These are phyloP conservation scores for Pachypeltis micranthus DNA, from an alignment of 1,140 invertebrate species.

Conservation along the genomic window DNA sequence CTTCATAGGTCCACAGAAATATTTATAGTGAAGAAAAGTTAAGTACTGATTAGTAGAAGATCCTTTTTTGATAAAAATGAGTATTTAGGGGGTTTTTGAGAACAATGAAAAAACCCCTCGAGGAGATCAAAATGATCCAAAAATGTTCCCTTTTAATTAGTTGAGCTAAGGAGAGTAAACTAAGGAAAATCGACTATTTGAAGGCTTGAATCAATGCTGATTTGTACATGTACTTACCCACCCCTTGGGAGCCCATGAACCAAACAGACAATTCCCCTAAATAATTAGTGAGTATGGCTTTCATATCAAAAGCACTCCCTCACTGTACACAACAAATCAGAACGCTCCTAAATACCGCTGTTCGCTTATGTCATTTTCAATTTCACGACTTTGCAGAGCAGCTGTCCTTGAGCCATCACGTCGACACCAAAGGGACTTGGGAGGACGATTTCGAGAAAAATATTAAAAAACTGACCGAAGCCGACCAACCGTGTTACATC, in stretches of 20 bases:
- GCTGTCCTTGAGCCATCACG: slow-evolving; percentile 52
- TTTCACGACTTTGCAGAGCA: slow-evolving; percentile 51
- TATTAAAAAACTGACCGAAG: slow-evolving; percentile 61
- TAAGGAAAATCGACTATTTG: too few relatives aligned
- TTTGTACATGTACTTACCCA: too few relatives aligned
- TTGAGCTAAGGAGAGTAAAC: too few relatives aligned
- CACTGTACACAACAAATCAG: neutral
- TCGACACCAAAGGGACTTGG: slow-evolving; percentile 62
- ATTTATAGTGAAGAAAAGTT: too few relatives aligned
- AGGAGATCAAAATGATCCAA: too few relatives aligned
- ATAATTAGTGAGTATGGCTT: neutral
- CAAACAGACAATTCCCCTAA: neutral
- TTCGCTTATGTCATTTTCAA: neutral
- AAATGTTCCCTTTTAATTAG: too few relatives aligned
- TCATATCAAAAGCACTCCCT: neutral
- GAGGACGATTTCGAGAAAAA: slow-evolving; percentile 78
- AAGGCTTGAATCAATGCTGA: too few relatives aligned
- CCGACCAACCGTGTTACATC: slow-evolving; percentile 86
- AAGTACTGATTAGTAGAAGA: too few relatives aligned
- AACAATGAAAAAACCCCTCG: too few relatives aligned
- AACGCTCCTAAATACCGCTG: neutral
- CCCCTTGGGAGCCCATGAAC: neutral
- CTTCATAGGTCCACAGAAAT: too few relatives aligned
- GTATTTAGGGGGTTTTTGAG: too few relatives aligned
- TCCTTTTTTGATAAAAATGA: too few relatives aligned